Base-by-base conservation (phyloP, 2,797 vertebrate genomes). In the Bucorvus abyssinicus region DNA sequence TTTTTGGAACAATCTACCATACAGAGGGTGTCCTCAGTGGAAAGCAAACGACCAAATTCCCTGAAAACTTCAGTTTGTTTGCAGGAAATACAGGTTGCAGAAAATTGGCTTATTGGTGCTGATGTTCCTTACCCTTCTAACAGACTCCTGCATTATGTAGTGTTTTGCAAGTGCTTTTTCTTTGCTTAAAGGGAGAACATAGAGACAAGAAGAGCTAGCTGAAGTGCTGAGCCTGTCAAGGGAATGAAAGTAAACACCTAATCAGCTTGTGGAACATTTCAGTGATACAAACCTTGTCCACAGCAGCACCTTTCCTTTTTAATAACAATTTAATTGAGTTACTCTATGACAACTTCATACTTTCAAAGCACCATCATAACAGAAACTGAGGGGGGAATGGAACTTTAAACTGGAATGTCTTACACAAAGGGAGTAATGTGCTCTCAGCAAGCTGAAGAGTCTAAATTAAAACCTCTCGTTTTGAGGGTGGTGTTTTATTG, bases 401-500 rank as follows among this genome's bases (percentile, higher is more conserved):
- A 76, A 65, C 38, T 90, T 95, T 32, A 56, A 59, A 67, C 71
- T 68, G 68, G 53, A 83, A 44, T 77, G 71, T 70, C 44, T 9
- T 60, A 27, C 23, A 53, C 57, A 80, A 89, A 86, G 60, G 45
- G 24, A 75, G 17, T 87, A 89, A 60, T 0, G 0, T 70, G 47
- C 60, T 92, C 78, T 89, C 49, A 60, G n/a, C 60, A 67, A 89
- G 32, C 60, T 87, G 52, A 26, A 45, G 55, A 52, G 40, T 67
- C 78, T 80, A 60, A 87, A 85, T 92, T 87, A 85, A 96, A 94
- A 74, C 75, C 64, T 60, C n/a, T 73, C 87, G 44, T 77, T 14
- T 59, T 32, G n/a, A 32, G 38, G 44, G 6, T 67, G 29, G 6
- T 81, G 16, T 34, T 90, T 68, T 71, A 50, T 32, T 69, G 24